Conservation (phyloP, 2,797 vertebrate genomes). For the Champsocephalus esox region DNA sequence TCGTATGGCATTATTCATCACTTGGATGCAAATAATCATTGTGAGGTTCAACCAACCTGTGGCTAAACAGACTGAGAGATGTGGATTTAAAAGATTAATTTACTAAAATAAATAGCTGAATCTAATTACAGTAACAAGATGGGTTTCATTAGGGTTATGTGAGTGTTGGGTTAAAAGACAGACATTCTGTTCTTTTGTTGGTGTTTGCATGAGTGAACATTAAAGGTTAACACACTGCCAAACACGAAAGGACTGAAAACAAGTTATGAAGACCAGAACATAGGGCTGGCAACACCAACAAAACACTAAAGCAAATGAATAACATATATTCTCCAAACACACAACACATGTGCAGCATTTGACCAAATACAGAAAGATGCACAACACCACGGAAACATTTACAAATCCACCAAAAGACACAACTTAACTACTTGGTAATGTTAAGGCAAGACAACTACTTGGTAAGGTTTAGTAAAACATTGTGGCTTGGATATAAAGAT, state of each 20-base stretch:
- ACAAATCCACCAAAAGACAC: neutral
- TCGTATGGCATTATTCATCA: slow-evolving; percentile 8
- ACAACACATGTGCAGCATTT: neutral
- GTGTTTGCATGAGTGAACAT: neutral
- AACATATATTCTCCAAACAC: neutral
- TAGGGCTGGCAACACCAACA: neutral
- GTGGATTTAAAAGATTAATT: neutral
- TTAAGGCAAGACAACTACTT: too few relatives aligned
- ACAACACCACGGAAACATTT: neutral
- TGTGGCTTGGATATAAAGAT: too few relatives aligned
- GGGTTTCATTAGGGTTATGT: neutral
- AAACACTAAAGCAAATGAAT: neutral
- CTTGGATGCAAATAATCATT: slow-evolving; percentile 19
- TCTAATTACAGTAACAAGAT: neutral
- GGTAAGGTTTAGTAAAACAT: too few relatives aligned
- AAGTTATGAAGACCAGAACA: neutral
- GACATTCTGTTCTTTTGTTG: neutral
- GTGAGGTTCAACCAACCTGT: slow-evolving; percentile 13
- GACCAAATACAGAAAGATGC: neutral
- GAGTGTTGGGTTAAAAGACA: neutral
- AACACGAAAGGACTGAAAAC: too few relatives aligned
- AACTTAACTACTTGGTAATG: too few relatives aligned
- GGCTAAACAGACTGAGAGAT: slow-evolving; percentile 17
- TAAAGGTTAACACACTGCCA: neutral
- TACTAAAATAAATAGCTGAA: neutral